These are phyloP conservation scores for Diglossa cyanea DNA, from an alignment of 2,797 vertebrate genomes.

Conservation along the genomic window DNA sequence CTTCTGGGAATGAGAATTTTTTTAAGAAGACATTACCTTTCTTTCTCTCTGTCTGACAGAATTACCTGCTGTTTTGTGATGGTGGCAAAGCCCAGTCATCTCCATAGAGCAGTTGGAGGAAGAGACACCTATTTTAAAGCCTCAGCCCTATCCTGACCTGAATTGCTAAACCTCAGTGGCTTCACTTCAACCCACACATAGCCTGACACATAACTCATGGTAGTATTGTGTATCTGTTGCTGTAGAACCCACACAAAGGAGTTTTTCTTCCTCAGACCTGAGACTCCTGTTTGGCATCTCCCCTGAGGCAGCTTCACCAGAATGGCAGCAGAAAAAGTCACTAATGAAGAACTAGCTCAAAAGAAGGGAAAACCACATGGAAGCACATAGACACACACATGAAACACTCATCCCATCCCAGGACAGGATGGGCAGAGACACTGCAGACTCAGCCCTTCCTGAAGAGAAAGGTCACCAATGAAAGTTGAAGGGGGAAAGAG, in stretches of 20 bases:
- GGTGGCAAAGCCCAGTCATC: background rate
- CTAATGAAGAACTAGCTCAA: background rate
- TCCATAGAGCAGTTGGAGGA: background rate
- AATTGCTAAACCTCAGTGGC: background rate
- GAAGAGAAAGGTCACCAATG: background rate
- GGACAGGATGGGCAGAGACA: background rate
- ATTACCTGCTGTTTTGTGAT: background rate
- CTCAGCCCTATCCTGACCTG: background rate
- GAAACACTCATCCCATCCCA: background rate
- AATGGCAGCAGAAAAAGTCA: background rate
- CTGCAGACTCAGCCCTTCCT: background rate
- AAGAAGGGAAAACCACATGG: background rate
- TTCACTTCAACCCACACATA: background rate
- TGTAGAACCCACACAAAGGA: background rate
- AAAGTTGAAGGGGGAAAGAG: background rate
- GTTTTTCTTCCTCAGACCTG: background rate
- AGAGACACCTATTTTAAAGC: background rate
- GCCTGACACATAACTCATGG: background rate
- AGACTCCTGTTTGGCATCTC: background rate
- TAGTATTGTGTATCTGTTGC: background rate
- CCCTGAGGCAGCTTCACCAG: background rate
- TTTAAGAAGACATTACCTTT: background rate
- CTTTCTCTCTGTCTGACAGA: background rate
- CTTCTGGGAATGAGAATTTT: background rate
- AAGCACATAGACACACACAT: background rate